Percentiles rank a stretch among this genome's conserved stretches.
These are phyloP conservation scores for Noctua comes DNA, from an alignment of 2,888 invertebrate genomes.

Conservation along the genomic window DNA sequence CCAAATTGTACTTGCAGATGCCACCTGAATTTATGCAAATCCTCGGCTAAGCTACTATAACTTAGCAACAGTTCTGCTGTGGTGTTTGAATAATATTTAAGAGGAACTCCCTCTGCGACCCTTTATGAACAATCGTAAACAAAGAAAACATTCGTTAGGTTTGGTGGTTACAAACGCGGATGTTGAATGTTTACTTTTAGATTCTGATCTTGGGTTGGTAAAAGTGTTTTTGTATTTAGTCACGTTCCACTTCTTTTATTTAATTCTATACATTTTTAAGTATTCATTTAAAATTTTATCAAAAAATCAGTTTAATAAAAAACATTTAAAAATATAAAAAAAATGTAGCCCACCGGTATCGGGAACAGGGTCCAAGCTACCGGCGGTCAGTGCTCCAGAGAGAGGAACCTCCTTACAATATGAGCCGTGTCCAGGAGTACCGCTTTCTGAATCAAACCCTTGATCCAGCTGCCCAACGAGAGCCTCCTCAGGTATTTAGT, in stretches of 20 bases:
- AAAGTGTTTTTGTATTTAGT: neutral
- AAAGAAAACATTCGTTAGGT: slow-evolving; percentile 10
- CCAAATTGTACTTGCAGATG: slow-evolving; percentile 80
- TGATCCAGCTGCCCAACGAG: too few species aligned
- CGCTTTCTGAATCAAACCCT: too few species aligned
- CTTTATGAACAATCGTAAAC: slow-evolving; percentile 47
- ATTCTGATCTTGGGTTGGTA: neutral
- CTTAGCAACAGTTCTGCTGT: slow-evolving; percentile 70
- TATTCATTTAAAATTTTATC: too few species aligned
- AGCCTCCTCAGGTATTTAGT: neutral
- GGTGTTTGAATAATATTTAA: slow-evolving; percentile 67
- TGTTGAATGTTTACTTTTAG: neutral
- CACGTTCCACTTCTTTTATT: too few species aligned
- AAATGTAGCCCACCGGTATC: too few species aligned
- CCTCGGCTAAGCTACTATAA: slow-evolving; percentile 72
- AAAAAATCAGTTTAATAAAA: too few species aligned
- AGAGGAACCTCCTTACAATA: too few species aligned
- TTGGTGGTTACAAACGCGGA: neutral
- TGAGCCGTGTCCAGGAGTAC: too few species aligned
- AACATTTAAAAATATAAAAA: too few species aligned
- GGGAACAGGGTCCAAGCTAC: too few species aligned
- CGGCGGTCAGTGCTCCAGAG: too few species aligned
- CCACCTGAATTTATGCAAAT: slow-evolving; percentile 79
- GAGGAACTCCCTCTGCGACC: slow-evolving; percentile 26
- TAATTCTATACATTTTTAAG: too few species aligned